phyloP scores from a whole-genome alignment of 92 coral and sea anemone genomes.

The Bergia sp. region DNA sequence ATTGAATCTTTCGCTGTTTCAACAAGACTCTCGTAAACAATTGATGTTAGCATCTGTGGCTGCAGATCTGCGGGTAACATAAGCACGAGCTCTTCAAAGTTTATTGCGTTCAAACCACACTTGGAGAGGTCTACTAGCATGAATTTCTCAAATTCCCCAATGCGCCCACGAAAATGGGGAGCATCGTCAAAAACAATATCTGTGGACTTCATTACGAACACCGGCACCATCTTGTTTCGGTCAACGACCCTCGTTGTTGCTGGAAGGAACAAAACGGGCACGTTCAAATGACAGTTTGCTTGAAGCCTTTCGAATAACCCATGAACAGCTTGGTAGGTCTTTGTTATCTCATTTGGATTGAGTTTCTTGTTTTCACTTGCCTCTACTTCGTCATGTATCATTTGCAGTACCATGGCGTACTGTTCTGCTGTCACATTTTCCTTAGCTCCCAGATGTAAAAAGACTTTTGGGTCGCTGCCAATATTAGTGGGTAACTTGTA shows the following conservation, averaged over 20 bases:
- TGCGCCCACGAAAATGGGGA: conserved; percentile 61
- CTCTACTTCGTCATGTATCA: conserved; percentile 15
- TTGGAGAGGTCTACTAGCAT: conserved; percentile 47
- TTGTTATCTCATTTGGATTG: conserved; percentile 57
- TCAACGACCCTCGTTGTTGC: conserved; percentile 38
- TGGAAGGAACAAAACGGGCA: conserved; percentile 56
- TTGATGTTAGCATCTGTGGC: conserved; percentile 63
- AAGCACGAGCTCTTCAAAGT: conserved; percentile 54
- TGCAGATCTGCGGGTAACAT: conserved; percentile 52
- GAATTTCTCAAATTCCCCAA: conserved; percentile 23
- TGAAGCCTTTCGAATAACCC: conserved; percentile 58
- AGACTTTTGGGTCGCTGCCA: conserved; percentile 34
- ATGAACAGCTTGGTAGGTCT: conserved; percentile 55
- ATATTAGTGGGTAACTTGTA: conserved; percentile 63
- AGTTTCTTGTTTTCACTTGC: conserved; percentile 24
- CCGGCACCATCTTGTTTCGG: neutral
- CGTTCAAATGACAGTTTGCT: neutral
- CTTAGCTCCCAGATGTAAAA: conserved; percentile 64
- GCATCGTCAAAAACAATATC: conserved; percentile 64
- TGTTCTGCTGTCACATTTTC: conserved; percentile 58
- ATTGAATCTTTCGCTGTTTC: neutral
- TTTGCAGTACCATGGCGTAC: conserved; percentile 62
- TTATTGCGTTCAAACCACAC: conserved; percentile 26
- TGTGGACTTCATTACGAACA: conserved; percentile 51
- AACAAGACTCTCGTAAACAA: conserved; percentile 52